Percentiles rank a stretch among this genome's conserved stretches.
These are phyloP conservation scores for Drosophila dives DNA, from an alignment of 2,888 invertebrate genomes.

Conservation along the genomic window DNA sequence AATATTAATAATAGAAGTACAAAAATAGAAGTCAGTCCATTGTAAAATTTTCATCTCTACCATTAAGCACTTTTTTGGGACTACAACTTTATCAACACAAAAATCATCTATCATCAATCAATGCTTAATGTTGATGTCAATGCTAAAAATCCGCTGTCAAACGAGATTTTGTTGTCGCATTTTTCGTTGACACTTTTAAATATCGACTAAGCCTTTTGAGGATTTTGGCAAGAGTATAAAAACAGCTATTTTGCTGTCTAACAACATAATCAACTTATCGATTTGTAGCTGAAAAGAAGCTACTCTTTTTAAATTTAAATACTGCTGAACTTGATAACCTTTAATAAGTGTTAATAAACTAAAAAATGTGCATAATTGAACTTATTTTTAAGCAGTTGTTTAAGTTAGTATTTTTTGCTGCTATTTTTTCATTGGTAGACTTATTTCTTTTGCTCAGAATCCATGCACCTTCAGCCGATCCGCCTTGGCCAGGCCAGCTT, in stretches of 20 bases:
- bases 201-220: not conserved
- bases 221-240: not conserved
- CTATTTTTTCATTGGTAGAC: not conserved
- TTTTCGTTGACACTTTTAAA: not conserved
- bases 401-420: not conserved
- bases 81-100: not conserved
- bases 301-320: not conserved
- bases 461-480: conserved; percentile 99
- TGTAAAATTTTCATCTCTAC: not conserved
- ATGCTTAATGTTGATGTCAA: not conserved
- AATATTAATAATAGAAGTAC: too few species aligned
- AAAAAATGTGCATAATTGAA: conserved; percentile 29
- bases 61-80: not conserved
- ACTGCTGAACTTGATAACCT: conserved; percentile 38
- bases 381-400: conserved; percentile 6
- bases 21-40: not conserved
- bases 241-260: not conserved
- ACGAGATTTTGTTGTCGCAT: not conserved
- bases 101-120: not conserved
- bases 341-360: conserved; percentile 29
- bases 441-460: conserved; percentile 85
- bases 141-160: not conserved
- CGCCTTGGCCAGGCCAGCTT: conserved; percentile 97
- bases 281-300: not conserved
- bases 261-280: not conserved